Conservation (phyloP, 1,140 invertebrate species). For the Cardiocondyla obscurior region DNA sequence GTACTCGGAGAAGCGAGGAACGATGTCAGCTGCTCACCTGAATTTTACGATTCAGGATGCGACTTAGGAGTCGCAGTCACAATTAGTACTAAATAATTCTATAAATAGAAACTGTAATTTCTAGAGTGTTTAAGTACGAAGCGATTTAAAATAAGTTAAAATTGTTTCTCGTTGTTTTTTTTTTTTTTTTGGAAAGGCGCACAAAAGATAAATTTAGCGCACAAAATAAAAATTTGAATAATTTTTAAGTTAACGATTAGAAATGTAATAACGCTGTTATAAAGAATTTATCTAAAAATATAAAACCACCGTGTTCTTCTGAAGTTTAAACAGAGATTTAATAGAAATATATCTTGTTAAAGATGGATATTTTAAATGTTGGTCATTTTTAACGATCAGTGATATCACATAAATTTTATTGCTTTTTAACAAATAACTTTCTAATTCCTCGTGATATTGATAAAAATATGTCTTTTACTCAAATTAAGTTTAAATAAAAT, state of each 20-base stretch:
- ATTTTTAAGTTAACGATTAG: not conserved
- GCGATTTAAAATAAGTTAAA: not conserved
- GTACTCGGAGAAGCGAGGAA: conserved; percentile 36
- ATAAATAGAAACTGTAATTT: not conserved
- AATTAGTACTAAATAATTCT: not conserved
- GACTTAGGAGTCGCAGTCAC: not conserved
- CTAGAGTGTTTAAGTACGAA: not conserved
- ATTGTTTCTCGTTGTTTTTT: not conserved
- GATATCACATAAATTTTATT: conserved; percentile 2
- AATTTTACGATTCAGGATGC: not conserved
- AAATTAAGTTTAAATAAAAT: conserved; percentile 15
- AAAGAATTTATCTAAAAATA: not conserved
- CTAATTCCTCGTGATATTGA: not conserved
- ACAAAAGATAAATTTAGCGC: conserved; percentile 15
- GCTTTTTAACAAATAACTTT: not conserved
- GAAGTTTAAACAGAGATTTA: not conserved
- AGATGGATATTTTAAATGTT: not conserved
- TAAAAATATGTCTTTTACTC: not conserved
- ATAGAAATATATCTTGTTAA: not conserved
- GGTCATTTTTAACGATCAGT: not conserved
- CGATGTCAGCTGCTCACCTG: conserved; percentile 18
- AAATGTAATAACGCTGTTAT: not conserved
- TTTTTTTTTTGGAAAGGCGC: not conserved
- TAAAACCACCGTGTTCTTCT: not conserved
- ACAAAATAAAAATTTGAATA: conserved; percentile 3